These are phyloP conservation scores for Microtus pennsylvanicus DNA, from an alignment of 2,113 vertebrate species.

Conservation along the genomic window DNA sequence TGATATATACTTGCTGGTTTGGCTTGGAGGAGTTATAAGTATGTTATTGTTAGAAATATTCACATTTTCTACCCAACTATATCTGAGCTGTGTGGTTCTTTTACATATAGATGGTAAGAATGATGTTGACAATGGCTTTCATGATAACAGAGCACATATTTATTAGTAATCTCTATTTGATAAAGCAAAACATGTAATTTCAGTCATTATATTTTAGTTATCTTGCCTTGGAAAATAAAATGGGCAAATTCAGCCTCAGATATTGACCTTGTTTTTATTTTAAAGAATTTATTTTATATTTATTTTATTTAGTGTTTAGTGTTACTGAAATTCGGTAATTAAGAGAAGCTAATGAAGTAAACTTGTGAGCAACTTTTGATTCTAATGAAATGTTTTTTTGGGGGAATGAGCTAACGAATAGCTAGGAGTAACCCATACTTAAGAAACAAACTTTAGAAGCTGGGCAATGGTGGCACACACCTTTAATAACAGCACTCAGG, in stretches of 20 bases:
- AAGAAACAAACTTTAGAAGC: neutral
- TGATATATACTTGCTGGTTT: neutral
- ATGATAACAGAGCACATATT: neutral
- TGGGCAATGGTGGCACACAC: no score
- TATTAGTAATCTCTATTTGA: conserved; percentile 15
- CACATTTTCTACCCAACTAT: neutral
- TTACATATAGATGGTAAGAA: neutral
- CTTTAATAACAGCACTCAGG: no score
- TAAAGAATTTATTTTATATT: neutral
- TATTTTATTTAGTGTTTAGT: neutral
- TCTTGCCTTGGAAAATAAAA: neutral
- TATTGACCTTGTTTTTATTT: neutral
- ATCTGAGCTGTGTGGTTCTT: neutral
- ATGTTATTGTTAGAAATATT: neutral
- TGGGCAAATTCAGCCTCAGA: neutral
- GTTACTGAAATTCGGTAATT: neutral
- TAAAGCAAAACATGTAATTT: neutral
- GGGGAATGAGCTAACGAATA: neutral
- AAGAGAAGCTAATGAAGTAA: neutral
- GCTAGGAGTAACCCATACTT: neutral
- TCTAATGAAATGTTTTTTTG: neutral
- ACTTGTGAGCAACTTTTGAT: neutral
- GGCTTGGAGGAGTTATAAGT: neutral
- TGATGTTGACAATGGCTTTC: neutral
- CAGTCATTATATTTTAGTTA: neutral